Evolutionary conservation across 2,113 vertebrate species (phyloP).

Genomic region (Labrus mixtus): DNA sequence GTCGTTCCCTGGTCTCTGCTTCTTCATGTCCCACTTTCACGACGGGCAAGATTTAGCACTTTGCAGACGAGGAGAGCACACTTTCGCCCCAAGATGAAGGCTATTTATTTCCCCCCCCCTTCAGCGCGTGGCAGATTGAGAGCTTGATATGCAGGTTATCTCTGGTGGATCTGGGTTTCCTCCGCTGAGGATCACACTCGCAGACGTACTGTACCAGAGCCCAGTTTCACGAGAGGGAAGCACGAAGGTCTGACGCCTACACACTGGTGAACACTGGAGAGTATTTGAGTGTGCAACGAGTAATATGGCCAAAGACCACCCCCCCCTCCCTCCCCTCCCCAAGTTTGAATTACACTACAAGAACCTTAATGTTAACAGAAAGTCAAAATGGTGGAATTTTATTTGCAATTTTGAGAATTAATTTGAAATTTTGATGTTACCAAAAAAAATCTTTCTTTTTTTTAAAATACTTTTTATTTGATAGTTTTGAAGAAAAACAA

Average conservation of each 20-base stretch:
- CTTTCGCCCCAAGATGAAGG: constrained; percentile 45
- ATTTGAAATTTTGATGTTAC: too few species aligned
- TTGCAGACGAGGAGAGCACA: constrained; percentile 5
- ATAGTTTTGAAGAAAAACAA: too few species aligned
- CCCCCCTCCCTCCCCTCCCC: too few species aligned
- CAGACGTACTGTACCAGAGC: constrained; percentile 58
- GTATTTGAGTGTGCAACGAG: neutral
- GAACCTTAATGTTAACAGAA: too few species aligned
- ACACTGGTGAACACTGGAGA: constrained; percentile 7
- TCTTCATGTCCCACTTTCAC: constrained; percentile 74
- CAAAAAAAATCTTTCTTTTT: too few species aligned
- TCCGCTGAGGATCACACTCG: constrained; percentile 71
- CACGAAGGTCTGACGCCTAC: constrained; percentile 34
- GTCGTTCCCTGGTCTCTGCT: constrained; percentile 27
- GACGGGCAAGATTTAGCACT: constrained; percentile 57
- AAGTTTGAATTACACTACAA: too few species aligned
- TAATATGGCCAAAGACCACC: too few species aligned
- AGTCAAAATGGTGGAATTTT: too few species aligned
- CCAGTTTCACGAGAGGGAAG: constrained; percentile 56
- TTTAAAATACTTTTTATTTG: too few species aligned
- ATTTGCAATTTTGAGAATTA: too few species aligned
- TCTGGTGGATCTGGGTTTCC: constrained; percentile 76
- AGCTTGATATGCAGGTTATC: constrained; percentile 80
- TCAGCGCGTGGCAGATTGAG: constrained; percentile 77
- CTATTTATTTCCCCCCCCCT: constrained; percentile 74